phyloP scores from a whole-genome alignment of 2,113 vertebrate genomes.

The Melospiza georgiana region DNA sequence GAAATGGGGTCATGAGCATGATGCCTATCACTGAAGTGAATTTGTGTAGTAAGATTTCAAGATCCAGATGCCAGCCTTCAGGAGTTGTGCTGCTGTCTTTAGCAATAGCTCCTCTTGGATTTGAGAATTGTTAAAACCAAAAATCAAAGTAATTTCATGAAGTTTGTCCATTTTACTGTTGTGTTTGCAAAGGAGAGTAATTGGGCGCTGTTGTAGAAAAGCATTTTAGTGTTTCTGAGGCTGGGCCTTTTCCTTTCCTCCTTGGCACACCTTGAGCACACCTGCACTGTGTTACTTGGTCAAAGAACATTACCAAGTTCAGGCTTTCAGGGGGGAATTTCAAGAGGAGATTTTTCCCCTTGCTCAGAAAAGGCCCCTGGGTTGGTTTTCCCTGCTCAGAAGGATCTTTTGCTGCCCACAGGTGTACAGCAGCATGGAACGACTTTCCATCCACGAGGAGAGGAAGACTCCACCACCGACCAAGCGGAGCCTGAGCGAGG shows the following conservation, averaged over 20 bases:
- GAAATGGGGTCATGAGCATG: slow-evolving; percentile 45
- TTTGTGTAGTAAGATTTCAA: slow-evolving; percentile 13
- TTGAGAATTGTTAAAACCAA: not conserved
- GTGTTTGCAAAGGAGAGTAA: not conserved
- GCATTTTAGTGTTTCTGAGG: not conserved
- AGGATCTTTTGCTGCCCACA: slow-evolving; percentile 28
- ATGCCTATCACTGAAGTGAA: slow-evolving; percentile 39
- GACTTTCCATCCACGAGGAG: slow-evolving; percentile 92
- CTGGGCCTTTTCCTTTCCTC: not conserved
- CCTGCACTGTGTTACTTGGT: not conserved
- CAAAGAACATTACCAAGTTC: not conserved
- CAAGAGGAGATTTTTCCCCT: not conserved
- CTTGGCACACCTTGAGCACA: not conserved
- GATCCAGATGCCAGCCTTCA: slow-evolving; percentile 7
- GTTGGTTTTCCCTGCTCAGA: not conserved
- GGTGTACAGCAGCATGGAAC: slow-evolving; percentile 98
- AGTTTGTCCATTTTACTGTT: not conserved
- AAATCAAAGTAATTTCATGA: not conserved
- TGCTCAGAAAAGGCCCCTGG: not conserved
- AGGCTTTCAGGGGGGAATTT: not conserved
- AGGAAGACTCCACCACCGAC: slow-evolving; percentile 87
- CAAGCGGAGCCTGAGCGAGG: slow-evolving; percentile 94
- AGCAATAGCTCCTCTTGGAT: not conserved
- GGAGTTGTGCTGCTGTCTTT: not conserved
- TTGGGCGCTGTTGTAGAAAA: not conserved